phyloP scores from a whole-genome alignment of 2,113 vertebrate species.

The Burhinus bistriatus region DNA sequence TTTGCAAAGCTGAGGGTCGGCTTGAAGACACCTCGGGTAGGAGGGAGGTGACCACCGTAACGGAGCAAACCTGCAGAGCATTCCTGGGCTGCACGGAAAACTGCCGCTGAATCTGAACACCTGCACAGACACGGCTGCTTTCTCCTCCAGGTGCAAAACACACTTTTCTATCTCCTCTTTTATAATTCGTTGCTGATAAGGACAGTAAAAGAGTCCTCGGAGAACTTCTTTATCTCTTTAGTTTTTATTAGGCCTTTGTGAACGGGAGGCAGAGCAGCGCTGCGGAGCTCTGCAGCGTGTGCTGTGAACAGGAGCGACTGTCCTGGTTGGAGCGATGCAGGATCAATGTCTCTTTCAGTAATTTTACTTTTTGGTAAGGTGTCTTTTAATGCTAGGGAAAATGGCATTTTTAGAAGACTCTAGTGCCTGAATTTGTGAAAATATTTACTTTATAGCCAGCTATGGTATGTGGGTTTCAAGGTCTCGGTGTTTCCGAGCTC shows the following conservation, averaged over 20 bases:
- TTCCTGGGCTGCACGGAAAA: neutral
- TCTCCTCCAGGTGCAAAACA: neutral
- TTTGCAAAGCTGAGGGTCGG: neutral
- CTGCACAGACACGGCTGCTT: rapidly evolving
- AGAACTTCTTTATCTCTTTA: neutral
- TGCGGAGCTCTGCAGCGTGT: rapidly evolving
- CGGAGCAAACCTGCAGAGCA: rapidly evolving
- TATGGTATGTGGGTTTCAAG: too few relatives aligned
- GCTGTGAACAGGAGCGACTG: rapidly evolving
- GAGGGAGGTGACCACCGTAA: neutral
- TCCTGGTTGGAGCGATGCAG: neutral
- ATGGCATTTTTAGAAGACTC: too few relatives aligned
- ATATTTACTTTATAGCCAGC: too few relatives aligned
- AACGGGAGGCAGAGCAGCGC: rapidly evolving
- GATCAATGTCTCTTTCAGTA: neutral
- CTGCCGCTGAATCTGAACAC: rapidly evolving
- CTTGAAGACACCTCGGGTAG: too few relatives aligned
- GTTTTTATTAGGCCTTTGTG: neutral
- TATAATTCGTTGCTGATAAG: neutral
- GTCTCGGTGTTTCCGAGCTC: too few relatives aligned
- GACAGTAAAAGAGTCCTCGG: too few relatives aligned
- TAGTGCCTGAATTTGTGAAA: too few relatives aligned
- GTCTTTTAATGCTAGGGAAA: neutral
- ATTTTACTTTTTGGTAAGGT: neutral
- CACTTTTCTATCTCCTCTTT: neutral